Evolutionary conservation across 2,113 vertebrate species (phyloP), one percentile per base, ranked within the genome.

Genomic region (Cavia porcellus): DNA sequence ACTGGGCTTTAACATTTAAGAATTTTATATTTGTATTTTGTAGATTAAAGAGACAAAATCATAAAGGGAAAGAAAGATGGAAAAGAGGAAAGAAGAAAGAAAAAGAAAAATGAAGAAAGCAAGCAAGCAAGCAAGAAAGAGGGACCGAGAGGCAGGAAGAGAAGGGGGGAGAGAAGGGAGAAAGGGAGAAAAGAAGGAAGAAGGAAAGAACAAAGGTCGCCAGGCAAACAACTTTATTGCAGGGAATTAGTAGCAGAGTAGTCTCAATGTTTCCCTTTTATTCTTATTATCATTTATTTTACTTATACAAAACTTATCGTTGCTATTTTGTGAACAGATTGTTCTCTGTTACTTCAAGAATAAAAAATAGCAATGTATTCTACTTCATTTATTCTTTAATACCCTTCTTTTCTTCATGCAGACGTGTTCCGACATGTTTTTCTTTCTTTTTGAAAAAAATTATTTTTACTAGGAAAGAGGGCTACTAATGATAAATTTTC

Each of bases 11-110:
- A 86, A 77, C 70, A 62, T 32, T 83, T 95, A 14, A n/a, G 61
- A 57, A 79, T 59, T 87, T 59, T 87, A 12, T 12, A 52, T 62
- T 84, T 87, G 32, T 92, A 81, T 90, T 86, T 62, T n/a, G 3
- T 68, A 81, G n/a, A 86, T 86, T 80, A 64, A 92, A 94, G 42
- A 64, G 88, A 91, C 35, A 94, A 90, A 77, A 61, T 17, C 30
- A 45, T 22, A 61, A 62, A 50, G 57, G 17, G 42, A 32, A 12
- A 66, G 30, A 30, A 62, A 19, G 28, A 64, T 32, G 14, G 4
- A 45, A 62, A 35, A 38, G 15, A 38, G 20, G 32, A 68, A 68
- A n/a, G 17, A 38, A 66, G 80, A 84, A 42, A 57, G 88, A 84
- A 84, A 70, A 12, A 14, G 28, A 64, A 30, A n/a, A 19, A 64